A percentile compares a stretch with the other conserved stretches of the same genome.
phyloP scores from a whole-genome alignment of 2,113 vertebrate species.

The Malurus cyaneus region DNA sequence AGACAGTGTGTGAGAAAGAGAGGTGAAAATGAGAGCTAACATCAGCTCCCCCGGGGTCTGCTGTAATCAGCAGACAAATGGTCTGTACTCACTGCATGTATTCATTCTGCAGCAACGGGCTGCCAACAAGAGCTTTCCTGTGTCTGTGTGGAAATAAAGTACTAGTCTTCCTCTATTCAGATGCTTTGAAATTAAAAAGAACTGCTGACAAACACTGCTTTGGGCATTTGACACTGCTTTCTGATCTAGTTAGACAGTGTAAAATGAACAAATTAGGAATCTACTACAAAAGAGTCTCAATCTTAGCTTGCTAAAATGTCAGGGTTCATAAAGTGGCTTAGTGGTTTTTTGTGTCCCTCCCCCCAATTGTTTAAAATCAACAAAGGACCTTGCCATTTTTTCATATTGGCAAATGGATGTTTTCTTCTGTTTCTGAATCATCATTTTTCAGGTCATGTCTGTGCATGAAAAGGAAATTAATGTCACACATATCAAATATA shows the following conservation, averaged over 20 bases:
- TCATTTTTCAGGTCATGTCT: neutral
- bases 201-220: slow-evolving; percentile 77
- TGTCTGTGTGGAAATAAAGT: slow-evolving; percentile 73
- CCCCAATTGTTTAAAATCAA: neutral
- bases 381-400: neutral
- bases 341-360: neutral
- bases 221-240: slow-evolving; percentile 76
- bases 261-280: slow-evolving; percentile 77
- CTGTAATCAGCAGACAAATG: slow-evolving; percentile 75
- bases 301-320: slow-evolving; percentile 28
- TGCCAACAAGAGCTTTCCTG: slow-evolving; percentile 66
- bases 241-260: slow-evolving; percentile 72
- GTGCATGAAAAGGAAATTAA: neutral
- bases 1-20: slow-evolving; percentile 62
- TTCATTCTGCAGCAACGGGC: slow-evolving; percentile 72
- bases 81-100: slow-evolving; percentile 61
- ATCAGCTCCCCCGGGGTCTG: slow-evolving; percentile 70
- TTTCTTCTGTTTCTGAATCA: neutral
- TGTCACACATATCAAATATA: neutral
- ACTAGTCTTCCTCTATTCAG: slow-evolving; percentile 61
- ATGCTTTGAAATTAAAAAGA: slow-evolving; percentile 67
- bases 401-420: neutral
- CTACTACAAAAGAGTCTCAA: slow-evolving; percentile 61
- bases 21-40: slow-evolving; percentile 75
- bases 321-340: neutral